Conservation (phyloP, 2,797 vertebrate genomes). For the Gadopsis bispinosus region DNA sequence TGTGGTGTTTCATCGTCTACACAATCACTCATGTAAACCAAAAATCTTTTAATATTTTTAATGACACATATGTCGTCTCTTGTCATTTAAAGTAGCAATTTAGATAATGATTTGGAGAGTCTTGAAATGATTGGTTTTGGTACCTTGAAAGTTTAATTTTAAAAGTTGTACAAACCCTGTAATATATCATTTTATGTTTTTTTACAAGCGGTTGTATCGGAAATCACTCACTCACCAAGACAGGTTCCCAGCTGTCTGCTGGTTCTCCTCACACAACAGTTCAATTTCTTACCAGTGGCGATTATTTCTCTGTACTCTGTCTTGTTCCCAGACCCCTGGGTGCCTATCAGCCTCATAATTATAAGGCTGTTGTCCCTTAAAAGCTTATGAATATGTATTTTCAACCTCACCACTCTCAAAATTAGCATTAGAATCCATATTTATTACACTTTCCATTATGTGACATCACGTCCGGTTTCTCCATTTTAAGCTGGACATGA, state of each 20-base stretch:
- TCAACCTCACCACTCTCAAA: not conserved
- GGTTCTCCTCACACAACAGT: not conserved
- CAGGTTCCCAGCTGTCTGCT: not conserved
- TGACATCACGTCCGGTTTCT: not conserved
- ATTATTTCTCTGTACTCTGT: not conserved
- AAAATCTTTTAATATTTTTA: no score
- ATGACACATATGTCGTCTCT: no score
- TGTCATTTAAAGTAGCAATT: no score
- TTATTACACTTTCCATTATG: slow-evolving; percentile 2
- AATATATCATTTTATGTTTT: not conserved
- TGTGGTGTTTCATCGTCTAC: no score
- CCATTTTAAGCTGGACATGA: not conserved
- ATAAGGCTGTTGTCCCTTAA: not conserved
- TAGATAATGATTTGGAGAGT: no score
- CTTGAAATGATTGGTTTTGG: no score
- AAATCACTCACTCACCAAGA: not conserved
- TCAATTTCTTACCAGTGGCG: not conserved
- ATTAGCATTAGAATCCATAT: not conserved
- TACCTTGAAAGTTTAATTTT: no score
- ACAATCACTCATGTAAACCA: no score
- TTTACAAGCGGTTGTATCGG: not conserved
- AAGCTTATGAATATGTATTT: slow-evolving; percentile 25
- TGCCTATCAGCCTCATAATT: not conserved
- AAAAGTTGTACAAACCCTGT: no score
- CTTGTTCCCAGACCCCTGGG: not conserved